Conservation (phyloP, 2,797 vertebrate species). For the Leptoclinus maculatus region DNA sequence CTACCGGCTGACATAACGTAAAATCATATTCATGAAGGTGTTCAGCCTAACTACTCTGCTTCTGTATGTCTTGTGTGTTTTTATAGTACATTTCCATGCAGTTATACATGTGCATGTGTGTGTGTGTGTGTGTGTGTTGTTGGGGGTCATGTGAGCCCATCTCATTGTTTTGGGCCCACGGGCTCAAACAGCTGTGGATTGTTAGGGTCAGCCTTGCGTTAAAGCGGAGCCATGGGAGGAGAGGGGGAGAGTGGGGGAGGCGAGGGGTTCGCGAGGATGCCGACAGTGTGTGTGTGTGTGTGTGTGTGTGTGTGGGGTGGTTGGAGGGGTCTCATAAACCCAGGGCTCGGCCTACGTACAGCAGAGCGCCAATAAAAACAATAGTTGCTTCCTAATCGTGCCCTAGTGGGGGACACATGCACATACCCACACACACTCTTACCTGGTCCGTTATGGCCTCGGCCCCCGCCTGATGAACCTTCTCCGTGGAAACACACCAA, state of each 20-base stretch:
- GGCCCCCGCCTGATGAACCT: constrained; percentile 14
- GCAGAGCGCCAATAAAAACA: constrained; percentile 46
- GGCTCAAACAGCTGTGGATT: constrained; percentile 64
- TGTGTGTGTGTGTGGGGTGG: neutral
- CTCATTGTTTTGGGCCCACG: constrained; percentile 54
- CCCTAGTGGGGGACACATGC: neutral
- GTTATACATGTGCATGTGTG: neutral
- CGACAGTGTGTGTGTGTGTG: neutral
- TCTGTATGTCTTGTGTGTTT: neutral
- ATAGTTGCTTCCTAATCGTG: constrained; percentile 18
- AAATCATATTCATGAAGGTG: neutral
- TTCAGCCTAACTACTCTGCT: neutral
- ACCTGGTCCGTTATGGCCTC: constrained; percentile 25
- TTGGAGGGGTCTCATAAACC: constrained; percentile 41
- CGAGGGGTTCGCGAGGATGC: constrained; percentile 31
- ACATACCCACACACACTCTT: neutral
- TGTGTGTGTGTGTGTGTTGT: constrained; percentile 17
- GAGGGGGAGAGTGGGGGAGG: constrained; percentile 22
- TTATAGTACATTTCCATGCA: neutral
- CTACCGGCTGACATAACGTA: neutral
- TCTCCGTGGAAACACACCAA: constrained; percentile 2
- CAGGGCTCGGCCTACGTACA: constrained; percentile 52
- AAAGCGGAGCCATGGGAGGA: constrained; percentile 37
- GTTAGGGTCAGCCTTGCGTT: constrained; percentile 55
- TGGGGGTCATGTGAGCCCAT: constrained; percentile 43